A percentile compares a stretch with the other conserved stretches of the same genome.
These are phyloP conservation scores for Uloborus diversus DNA, from an alignment of 1,140 invertebrate species.

Conservation along the genomic window DNA sequence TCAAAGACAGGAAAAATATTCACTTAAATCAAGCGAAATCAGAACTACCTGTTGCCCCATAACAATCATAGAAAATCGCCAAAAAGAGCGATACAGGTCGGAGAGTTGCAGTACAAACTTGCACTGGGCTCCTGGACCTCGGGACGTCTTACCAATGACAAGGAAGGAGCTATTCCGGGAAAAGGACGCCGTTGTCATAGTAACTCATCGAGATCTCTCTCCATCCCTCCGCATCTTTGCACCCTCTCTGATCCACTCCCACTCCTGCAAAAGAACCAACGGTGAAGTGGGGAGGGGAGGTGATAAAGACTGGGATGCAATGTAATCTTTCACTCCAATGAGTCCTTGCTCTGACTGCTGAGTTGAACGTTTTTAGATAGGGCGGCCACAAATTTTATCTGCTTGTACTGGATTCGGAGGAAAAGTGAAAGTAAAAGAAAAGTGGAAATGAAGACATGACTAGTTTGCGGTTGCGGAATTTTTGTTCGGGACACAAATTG, in stretches of 20 bases:
- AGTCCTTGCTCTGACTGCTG: background rate
- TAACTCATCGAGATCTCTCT: background rate
- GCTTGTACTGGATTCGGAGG: background rate
- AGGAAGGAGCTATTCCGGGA: slow-evolving; percentile 21
- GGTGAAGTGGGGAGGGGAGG: background rate
- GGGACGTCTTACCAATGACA: slow-evolving; percentile 22
- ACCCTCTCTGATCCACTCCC: background rate
- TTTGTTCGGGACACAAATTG: no score
- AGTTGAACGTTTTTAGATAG: background rate
- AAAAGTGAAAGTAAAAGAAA: no score
- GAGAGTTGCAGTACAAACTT: background rate
- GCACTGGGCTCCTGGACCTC: background rate
- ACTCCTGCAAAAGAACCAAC: background rate
- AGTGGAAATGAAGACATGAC: no score
- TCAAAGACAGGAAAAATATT: no score
- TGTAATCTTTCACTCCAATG: background rate
- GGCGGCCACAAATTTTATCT: background rate
- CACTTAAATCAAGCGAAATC: no score
- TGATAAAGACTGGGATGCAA: background rate
- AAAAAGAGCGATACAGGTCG: background rate
- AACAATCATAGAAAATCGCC: background rate
- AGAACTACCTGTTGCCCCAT: slow-evolving; percentile 11
- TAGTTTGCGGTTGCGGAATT: no score
- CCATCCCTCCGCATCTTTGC: background rate
- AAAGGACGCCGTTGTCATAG: slow-evolving; percentile 21